Evolutionary conservation across 1,140 invertebrate species (phyloP), one percentile per base, ranked within the genome.

Genomic region (Stegodyphus dumicola): DNA sequence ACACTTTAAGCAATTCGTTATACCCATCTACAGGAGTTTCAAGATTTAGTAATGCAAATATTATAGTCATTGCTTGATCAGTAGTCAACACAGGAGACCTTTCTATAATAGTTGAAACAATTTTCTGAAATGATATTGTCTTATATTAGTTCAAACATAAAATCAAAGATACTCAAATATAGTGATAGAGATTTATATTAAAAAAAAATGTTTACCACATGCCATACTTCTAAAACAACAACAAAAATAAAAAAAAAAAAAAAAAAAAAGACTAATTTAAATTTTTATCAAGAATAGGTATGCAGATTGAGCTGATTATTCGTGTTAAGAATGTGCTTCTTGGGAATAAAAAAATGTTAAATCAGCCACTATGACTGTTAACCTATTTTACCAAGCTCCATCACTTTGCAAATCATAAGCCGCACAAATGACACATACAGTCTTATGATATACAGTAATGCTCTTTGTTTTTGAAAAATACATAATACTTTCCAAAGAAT

Each of bases 11-110:
- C 6, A 86, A 64, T 66, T 77, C 54, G n/a, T 77, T 73, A 51
- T 86, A 86, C 6, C 84, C 84, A 65, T 86, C 75, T 5, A 86
- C 54, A 10, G 84, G 84, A 7, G 56, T 65, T 7, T 86, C 76
- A 51, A 86, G n/a, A 33, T 15, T 77, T 2, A 86, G 18, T 13
- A 86, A 15, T 5, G 84, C 53, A 77, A 86, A 86, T 18, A 73
- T 33, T 7, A 86, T 60, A 51, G 54, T 70, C 1, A 66, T 13
- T 9, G 84, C 84, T 71, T 86, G 64, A 6, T 17, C 18, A 17
- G 84, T 33, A n/a, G 75, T 54, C 6, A 86, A 17, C 9, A 15
- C 13, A 6, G 67, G 11, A 6, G 69, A 54, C 66, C 78, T 86
- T 6, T 64, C 6, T 15, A 65, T 6, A 15, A 86, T 5, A 6